Conservation (phyloP, 2,797 vertebrate species). For the Hoplostethus mediterraneus region DNA sequence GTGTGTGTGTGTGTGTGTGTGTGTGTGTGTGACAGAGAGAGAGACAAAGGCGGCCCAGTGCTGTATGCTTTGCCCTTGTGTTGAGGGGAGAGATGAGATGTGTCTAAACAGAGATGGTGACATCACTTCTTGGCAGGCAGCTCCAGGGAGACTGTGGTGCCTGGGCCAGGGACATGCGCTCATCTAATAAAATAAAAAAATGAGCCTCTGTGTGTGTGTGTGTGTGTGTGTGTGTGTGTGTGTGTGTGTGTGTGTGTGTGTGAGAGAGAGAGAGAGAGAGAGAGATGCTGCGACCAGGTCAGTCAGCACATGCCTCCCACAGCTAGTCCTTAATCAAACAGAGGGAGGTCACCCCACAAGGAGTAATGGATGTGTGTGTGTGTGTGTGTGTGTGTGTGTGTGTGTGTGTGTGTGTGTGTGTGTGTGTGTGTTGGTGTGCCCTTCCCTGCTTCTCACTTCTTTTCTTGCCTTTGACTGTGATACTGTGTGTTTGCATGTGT, state of each 20-base stretch:
- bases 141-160: conserved; percentile 65
- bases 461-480: neutral
- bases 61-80: conserved; percentile 66
- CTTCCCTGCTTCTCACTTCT: neutral
- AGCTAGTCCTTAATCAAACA: conserved; percentile 68
- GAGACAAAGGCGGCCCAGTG: conserved; percentile 43
- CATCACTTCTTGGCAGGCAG: conserved; percentile 75
- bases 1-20: conserved; percentile 5
- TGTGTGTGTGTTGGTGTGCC: conserved; percentile 11
- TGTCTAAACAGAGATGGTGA: conserved; percentile 73
- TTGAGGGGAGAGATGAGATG: conserved; percentile 67
- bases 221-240: conserved; percentile 29
- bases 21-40: conserved; percentile 13
- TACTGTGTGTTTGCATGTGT: neutral
- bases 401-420: conserved; percentile 23
- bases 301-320: conserved; percentile 61
- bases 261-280: too few relatives aligned
- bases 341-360: conserved; percentile 54
- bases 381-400: neutral
- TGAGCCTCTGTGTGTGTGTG: conserved; percentile 33
- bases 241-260: conserved; percentile 13
- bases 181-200: conserved; percentile 67
- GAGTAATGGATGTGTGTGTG: conserved; percentile 35
- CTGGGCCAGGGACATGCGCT: conserved; percentile 49
- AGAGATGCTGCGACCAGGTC: conserved; percentile 50